Base-by-base conservation (phyloP, 2,888 invertebrate species). In the Schizaphis graminum region DNA sequence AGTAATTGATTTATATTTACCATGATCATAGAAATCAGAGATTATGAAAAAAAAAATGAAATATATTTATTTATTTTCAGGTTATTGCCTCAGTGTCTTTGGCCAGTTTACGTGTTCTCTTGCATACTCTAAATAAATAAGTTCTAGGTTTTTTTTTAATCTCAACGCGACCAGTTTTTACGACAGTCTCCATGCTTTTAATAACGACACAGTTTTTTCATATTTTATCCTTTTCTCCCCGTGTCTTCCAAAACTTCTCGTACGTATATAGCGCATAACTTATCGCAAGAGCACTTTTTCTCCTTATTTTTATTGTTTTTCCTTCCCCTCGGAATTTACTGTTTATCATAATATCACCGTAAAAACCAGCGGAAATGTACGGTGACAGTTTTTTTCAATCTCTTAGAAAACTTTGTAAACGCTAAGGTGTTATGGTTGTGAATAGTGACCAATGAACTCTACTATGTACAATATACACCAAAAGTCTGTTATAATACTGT, bases 101-200 rank as follows among this genome's bases (percentile, higher is more conserved):
- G 85, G 90, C 85, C 85, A 85, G 89, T 89, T 56, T 44, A 89
- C 5, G 24, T 89, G 93, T 93, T 47, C 0, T 88, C 16, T n/a
- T 91, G 56, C 21, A 56, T 56, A 56, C 53, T 28, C 61, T 92
- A 41, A 11, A 89, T 26, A 90, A 85, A 94, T 90, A 94, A 91
- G 94, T 94, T 94, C 24, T 44, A 91, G 67, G 67, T 94, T 94
- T 94, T 94, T 94, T 94, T 94, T 94, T 94, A 94, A 94, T 94
- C 94, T 94, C 61, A 89, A 77, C 89, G 11, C 93, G 89, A 91
- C 91, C 94, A 86, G 94, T 94, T 94, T 94, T 94, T 94, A 94
- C 86, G 94, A 91, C 90, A 24, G 86, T 67, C 61, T 35, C 67
- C 86, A 26, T 67, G 53, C 53, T 94, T 94, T 91, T 94, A 91